Evolutionary conservation across 2,113 vertebrate species (phyloP).

Genomic region (Isichthys henryi): DNA sequence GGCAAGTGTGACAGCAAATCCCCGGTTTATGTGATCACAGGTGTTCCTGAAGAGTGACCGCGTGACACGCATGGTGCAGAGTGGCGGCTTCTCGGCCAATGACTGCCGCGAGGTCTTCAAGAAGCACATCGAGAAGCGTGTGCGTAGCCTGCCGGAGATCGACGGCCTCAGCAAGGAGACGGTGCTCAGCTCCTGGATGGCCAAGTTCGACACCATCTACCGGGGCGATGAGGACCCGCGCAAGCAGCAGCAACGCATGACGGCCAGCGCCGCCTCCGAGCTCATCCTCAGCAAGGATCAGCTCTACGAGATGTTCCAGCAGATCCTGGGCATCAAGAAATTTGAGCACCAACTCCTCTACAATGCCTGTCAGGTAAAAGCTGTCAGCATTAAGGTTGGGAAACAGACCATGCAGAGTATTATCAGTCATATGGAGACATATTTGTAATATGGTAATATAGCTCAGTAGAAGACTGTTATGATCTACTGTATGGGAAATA

Average conservation of each 20-base stretch:
- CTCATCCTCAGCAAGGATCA: slow-evolving; percentile 98
- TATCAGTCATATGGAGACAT: neutral
- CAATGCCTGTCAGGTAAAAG: slow-evolving; percentile 91
- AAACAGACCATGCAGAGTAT: neutral
- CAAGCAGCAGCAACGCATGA: slow-evolving; percentile 97
- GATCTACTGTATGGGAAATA: neutral
- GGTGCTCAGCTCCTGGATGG: slow-evolving; percentile 98
- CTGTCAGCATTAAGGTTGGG: neutral
- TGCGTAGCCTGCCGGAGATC: slow-evolving; percentile 92
- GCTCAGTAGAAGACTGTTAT: neutral
- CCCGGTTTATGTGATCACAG: slow-evolving; percentile 49
- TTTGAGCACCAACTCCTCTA: slow-evolving; percentile 98
- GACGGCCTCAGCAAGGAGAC: slow-evolving; percentile 99
- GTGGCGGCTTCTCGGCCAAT: slow-evolving; percentile 85
- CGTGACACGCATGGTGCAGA: slow-evolving; percentile 96
- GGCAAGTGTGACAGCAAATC: neutral
- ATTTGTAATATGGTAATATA: neutral
- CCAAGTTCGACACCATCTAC: slow-evolving; percentile 97
- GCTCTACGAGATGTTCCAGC: slow-evolving; percentile 99
- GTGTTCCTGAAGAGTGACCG: slow-evolving; percentile 97
- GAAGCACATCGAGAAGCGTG: slow-evolving; percentile 96
- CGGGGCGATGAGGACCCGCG: slow-evolving; percentile 93
- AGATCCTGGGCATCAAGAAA: slow-evolving; percentile 96
- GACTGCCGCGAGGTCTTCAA: slow-evolving; percentile 98
- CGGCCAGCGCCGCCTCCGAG: slow-evolving; percentile 89